Evolutionary conservation across 1,140 invertebrate species (phyloP).

Genomic region (Lamellibrachia luymesi): DNA sequence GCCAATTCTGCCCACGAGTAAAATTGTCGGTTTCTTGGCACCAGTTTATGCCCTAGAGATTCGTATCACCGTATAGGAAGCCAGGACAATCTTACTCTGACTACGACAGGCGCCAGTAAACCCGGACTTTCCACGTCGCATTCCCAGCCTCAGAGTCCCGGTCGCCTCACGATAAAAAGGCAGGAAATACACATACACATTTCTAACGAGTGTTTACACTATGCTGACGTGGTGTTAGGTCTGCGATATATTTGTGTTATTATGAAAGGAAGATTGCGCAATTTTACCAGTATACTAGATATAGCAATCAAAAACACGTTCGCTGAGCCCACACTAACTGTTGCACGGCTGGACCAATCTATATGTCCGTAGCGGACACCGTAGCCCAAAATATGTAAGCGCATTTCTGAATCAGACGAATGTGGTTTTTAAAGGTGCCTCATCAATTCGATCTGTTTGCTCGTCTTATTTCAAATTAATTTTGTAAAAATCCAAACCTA

Average conservation of each 20-base stretch:
- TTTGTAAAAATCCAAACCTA: too few species aligned
- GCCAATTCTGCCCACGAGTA: conserved; percentile 11
- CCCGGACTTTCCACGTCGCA: not conserved
- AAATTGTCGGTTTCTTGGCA: conserved; percentile 11
- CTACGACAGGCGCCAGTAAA: not conserved
- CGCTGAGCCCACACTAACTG: not conserved
- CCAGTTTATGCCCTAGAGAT: not conserved
- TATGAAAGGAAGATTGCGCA: not conserved
- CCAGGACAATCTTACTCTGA: not conserved
- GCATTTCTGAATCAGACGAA: too few species aligned
- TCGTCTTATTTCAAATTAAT: too few species aligned
- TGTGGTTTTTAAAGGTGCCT: too few species aligned
- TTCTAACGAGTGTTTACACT: not conserved
- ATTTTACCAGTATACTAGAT: not conserved
- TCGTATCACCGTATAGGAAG: not conserved
- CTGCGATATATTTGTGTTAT: not conserved
- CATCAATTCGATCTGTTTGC: too few species aligned
- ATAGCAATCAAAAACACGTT: not conserved
- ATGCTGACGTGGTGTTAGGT: not conserved
- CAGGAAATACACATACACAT: not conserved
- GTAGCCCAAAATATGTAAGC: not conserved
- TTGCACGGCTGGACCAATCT: not conserved
- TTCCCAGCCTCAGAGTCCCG: not conserved
- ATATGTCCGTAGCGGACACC: not conserved
- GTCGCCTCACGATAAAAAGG: conserved; percentile 1